Evolutionary conservation across 2,797 vertebrate species (phyloP).

Genomic region (Hybognathus amarus): DNA sequence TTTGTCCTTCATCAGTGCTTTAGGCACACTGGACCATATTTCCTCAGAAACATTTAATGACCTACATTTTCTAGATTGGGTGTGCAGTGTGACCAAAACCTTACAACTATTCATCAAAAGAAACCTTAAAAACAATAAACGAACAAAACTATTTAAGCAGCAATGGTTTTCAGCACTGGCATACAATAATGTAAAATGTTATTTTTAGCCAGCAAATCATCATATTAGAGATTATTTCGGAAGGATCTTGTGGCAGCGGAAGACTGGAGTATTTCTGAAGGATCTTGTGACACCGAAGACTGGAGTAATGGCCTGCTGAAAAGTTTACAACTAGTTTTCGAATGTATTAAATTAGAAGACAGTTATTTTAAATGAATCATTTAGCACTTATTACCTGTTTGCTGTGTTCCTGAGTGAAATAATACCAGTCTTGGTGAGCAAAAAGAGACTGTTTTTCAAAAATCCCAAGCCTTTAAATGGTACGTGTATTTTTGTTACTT

Average conservation of each 20-base stretch:
- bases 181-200: not conserved
- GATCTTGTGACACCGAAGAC: not conserved
- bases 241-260: not conserved
- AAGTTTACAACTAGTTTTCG: not conserved
- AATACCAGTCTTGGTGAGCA: not conserved
- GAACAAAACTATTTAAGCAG: not conserved
- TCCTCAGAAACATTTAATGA: not conserved
- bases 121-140: not conserved
- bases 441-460: not conserved
- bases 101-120: not conserved
- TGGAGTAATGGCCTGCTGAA: not conserved
- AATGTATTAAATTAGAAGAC: not conserved
- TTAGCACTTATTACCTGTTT: not conserved
- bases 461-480: not conserved
- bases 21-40: constrained; percentile 15
- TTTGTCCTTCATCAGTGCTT: not conserved
- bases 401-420: not conserved
- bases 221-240: not conserved
- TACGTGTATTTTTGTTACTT: not conserved
- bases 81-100: constrained; percentile 19
- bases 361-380: not conserved
- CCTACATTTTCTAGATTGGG: not conserved
- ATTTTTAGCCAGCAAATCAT: not conserved
- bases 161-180: not conserved
- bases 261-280: not conserved